Percentiles rank a stretch among this genome's conserved stretches.
Evolutionary conservation across 2,888 invertebrate species (phyloP).

Genomic region (Anagyrus pseudococci): DNA sequence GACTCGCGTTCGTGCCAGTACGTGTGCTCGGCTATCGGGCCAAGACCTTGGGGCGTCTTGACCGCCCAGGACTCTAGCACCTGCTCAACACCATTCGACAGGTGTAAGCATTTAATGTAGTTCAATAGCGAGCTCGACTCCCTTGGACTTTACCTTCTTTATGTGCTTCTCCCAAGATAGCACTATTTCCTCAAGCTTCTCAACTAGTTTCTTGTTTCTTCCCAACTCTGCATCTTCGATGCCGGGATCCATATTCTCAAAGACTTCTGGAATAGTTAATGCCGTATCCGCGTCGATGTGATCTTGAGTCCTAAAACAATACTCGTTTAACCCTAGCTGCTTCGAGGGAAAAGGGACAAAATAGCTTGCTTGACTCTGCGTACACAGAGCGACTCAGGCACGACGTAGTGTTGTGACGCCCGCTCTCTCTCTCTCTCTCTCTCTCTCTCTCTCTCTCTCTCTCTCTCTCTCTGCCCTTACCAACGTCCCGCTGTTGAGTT

Average conservation of each 20-base stretch:
- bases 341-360: too few relatives aligned
- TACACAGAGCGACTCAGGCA: too few relatives aligned
- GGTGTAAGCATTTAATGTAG: too few relatives aligned
- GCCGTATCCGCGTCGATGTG: constrained; percentile 79
- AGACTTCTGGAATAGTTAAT: constrained; percentile 69
- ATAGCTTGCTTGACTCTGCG: too few relatives aligned
- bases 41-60: constrained; percentile 71
- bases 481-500: too few relatives aligned
- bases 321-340: too few relatives aligned
- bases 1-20: constrained; percentile 86
- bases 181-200: constrained; percentile 70
- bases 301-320: constrained; percentile 71
- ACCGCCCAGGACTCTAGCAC: constrained; percentile 47
- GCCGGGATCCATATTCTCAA: constrained; percentile 62
- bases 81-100: too few relatives aligned
- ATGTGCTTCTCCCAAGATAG: constrained; percentile 74
- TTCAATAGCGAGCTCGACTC: not conserved
- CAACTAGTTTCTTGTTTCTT: constrained; percentile 64
- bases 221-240: constrained; percentile 59
- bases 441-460: too few relatives aligned
- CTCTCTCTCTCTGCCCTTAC: too few relatives aligned
- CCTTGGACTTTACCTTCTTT: constrained; percentile 63
- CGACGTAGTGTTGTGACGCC: too few relatives aligned
- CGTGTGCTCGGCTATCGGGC: constrained; percentile 84
- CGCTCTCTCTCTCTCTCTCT: too few relatives aligned